Base-by-base conservation (phyloP, 2,888 invertebrate species). In the Lutraria lutraria region DNA sequence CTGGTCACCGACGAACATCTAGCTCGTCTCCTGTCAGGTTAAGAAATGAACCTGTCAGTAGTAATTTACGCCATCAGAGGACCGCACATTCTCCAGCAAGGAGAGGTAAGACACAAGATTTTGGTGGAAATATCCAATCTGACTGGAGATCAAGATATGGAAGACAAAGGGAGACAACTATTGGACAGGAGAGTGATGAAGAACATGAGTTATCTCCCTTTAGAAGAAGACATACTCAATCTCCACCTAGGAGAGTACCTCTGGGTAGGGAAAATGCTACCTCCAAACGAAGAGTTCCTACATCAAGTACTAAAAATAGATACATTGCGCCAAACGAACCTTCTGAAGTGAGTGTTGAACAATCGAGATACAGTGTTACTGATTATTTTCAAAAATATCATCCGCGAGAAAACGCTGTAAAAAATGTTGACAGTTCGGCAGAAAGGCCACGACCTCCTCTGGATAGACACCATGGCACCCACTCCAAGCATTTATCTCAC, bases 341-440 rank as follows among this genome's bases (percentile, higher is more conserved):
- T 6, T 88, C 91, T 31, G 91, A 92, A 63, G 84, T 91, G 43
- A 93, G 92, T 86, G 90, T 90, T 15, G 92, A 92, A 54, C 90
- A 92, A 43, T 94, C 95, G 1, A 88, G 95, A 15, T 95, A 94
- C 87, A 96, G 95, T 87, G 93, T 95, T 3, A 95, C 94, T 8
- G 95, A 95, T 76, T 95, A 96, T 89, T 95, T 95, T 81, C 93
- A 88, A 54, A 95, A 95, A 89, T 95, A 95, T 89, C 93, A 91
- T 52, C 90, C 93, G 15, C 81, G 82, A 60, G 88, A 89, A n/a
- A 60, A 88, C 0, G 21, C n/a, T 8, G 76, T 43, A 15, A 60
- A 60, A 54, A 43, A 60, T 21, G 72, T 79, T 13, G 89, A 89
- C 21, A 29, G 52, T 10, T 31, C 53, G 0, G 54, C 0, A 0